These are phyloP conservation scores for Vulpes ferrilata DNA, from an alignment of 2,113 vertebrate genomes.

Conservation along the genomic window DNA sequence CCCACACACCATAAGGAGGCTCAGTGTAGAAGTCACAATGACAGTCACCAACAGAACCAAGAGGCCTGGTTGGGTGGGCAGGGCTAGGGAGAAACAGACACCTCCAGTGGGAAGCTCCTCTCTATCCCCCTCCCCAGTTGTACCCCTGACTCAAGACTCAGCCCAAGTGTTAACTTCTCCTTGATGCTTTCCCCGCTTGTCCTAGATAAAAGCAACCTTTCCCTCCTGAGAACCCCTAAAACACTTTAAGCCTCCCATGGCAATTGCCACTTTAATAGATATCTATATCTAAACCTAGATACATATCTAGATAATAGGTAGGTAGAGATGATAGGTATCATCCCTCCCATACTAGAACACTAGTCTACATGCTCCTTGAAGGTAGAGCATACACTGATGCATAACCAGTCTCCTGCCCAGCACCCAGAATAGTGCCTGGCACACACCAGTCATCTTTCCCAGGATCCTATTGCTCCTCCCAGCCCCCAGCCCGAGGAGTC, in stretches of 20 bases:
- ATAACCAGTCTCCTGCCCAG: not conserved
- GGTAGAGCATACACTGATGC: not conserved
- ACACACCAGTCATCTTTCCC: not conserved
- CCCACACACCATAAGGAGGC: slow-evolving; percentile 43
- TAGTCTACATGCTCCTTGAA: not conserved
- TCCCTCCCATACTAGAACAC: slow-evolving; percentile 17
- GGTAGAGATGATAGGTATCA: not conserved
- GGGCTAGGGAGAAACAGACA: slow-evolving; percentile 28
- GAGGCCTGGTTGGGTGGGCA: not conserved
- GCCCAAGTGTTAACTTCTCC: slow-evolving; percentile 5
- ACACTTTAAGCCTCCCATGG: slow-evolving; percentile 17
- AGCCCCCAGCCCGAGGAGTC: not conserved
- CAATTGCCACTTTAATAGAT: slow-evolving; percentile 32
- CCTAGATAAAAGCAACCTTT: slow-evolving; percentile 31
- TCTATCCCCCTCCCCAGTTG: not conserved
- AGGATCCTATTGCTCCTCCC: not conserved
- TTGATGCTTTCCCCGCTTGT: not conserved
- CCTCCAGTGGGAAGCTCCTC: not conserved
- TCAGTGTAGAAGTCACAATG: slow-evolving; percentile 24
- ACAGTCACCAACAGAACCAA: slow-evolving; percentile 59
- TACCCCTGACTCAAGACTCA: not conserved
- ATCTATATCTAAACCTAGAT: not conserved
- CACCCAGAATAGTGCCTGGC: not conserved
- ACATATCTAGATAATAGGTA: not conserved
- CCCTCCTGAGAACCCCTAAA: slow-evolving; percentile 36